Evolutionary conservation across 2,888 invertebrate species (phyloP), one percentile per base, ranked within the genome.

Genomic region (Fabriciana adippe): DNA sequence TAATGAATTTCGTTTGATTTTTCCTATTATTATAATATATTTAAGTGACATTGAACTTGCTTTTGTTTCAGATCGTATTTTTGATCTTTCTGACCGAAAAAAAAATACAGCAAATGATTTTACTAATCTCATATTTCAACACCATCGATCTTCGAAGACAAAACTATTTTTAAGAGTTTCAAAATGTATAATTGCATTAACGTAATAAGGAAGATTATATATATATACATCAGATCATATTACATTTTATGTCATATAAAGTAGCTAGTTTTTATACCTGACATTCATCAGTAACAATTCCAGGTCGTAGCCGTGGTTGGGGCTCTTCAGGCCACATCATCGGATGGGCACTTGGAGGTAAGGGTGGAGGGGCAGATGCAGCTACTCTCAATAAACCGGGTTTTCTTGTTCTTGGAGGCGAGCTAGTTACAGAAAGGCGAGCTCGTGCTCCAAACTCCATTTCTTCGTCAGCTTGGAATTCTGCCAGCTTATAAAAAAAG

Each of bases 381-480:
- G 90, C 87, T 13, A 89, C 87, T 63, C 87, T 79, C 21, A 80
- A 66, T 26, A 18, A 21, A 2, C 76, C 72, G 0, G 79, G 74
- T 55, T 80, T 85, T 11, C 61, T 56, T 6, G 61, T 59, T 16
- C 51, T 56, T 0, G 69, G 57, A 3, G 73, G 64, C 14, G 64
- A 71, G 54, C 21, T 73, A 62, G 71, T 63, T 59, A 66, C 66
- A 21, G 55, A 56, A 3, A 67, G 47, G 2, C 65, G 63, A 48
- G 65, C 65, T 68, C 73, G 68, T 3, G 79, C 82, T 2, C 85
- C 89, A 16, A 90, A 90, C 60, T 84, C 85, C 54, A 83, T 81
- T 70, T 90, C 90, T 72, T 91, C 91, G n/a, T 90, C 81, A 0
- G 87, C 89, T 87, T 91, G 91, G 66, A 90, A 91, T 73, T 90